Conservation (phyloP, 2,113 vertebrate species). For the Chamaea fasciata region DNA sequence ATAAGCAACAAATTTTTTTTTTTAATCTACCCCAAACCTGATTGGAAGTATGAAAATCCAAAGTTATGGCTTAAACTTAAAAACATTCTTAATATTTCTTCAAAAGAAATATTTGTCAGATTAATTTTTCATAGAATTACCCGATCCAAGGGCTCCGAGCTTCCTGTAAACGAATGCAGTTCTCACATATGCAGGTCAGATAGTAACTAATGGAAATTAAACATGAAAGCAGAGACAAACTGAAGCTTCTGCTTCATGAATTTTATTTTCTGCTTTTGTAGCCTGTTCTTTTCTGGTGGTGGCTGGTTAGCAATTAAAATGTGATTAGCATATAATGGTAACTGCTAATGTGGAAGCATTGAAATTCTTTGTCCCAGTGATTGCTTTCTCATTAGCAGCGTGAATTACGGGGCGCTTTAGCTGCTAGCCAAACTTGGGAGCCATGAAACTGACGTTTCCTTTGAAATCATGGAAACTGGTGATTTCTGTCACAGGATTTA, state of each 20-base stretch:
- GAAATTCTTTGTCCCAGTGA: slow-evolving; percentile 14
- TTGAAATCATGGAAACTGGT: neutral
- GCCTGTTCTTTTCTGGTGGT: neutral
- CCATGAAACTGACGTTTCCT: neutral
- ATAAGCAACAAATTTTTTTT: neutral
- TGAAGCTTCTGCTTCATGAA: neutral
- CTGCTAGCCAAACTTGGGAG: neutral
- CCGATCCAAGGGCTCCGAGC: neutral
- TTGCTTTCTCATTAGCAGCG: slow-evolving; percentile 17
- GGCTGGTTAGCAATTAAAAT: slow-evolving; percentile 46
- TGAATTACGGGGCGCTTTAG: neutral
- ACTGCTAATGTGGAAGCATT: slow-evolving; percentile 5
- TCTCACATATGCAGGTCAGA: neutral
- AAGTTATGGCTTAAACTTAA: neutral
- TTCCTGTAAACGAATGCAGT: neutral
- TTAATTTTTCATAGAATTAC: neutral
- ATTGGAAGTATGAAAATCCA: neutral
- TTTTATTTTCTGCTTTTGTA: slow-evolving; percentile 40
- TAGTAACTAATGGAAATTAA: neutral
- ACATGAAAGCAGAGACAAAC: neutral
- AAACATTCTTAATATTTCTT: too few relatives aligned
- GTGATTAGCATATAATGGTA: slow-evolving; percentile 42
- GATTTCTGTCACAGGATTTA: neutral
- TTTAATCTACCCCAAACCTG: neutral
- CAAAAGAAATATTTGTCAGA: neutral